A percentile compares a stretch with the other conserved stretches of the same genome.
Conservation (phyloP, 2,797 vertebrate genomes). For the Hydrophis major region DNA sequence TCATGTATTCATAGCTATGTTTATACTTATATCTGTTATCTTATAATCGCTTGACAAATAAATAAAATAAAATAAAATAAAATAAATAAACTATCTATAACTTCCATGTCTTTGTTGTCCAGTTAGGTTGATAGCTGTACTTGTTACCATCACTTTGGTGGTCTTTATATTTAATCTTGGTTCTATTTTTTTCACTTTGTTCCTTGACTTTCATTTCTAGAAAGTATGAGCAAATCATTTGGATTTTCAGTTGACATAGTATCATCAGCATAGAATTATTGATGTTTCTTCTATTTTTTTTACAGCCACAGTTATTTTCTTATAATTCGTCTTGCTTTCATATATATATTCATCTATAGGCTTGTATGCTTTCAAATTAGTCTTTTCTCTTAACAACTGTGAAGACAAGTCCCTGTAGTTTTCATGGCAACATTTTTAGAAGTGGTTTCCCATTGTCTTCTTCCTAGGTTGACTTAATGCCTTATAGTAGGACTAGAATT, state of each 20-base stretch:
- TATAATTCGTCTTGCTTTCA: neutral
- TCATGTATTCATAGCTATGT: too few species aligned
- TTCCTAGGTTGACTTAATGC: neutral
- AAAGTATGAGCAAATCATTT: neutral
- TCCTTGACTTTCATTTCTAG: neutral
- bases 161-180: neutral
- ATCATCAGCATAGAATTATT: neutral
- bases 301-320: neutral
- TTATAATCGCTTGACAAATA: too few species aligned
- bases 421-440: neutral
- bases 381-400: neutral
- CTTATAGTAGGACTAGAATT: neutral
- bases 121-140: neutral
- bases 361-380: neutral
- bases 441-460: neutral
- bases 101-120: neutral
- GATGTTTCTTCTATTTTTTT: neutral
- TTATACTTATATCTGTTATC: too few species aligned
- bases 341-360: neutral
- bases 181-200: neutral
- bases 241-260: neutral
- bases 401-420: neutral
- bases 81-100: neutral
- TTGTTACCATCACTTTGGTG: neutral
- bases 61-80: too few species aligned